Conservation (phyloP, 1,140 invertebrate genomes). For the Calycopis cecrops region DNA sequence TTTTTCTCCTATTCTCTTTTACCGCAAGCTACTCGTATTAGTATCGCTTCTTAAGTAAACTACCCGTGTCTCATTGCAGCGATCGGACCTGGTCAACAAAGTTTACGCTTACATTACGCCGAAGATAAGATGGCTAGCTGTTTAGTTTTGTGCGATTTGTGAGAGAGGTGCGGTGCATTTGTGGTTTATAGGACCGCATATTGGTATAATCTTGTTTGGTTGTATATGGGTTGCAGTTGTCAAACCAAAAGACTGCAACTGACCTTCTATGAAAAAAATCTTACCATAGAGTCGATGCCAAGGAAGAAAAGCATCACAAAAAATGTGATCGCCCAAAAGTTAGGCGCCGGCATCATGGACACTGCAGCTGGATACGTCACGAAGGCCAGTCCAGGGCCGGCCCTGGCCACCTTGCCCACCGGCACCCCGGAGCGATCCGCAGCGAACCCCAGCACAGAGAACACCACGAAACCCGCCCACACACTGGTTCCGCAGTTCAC, state of each 20-base stretch:
- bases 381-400: slow-evolving; percentile 93
- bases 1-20: too few species aligned
- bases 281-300: slow-evolving; percentile 93
- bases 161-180: too few species aligned
- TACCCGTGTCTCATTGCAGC: too few species aligned
- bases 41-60: too few species aligned
- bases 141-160: too few species aligned
- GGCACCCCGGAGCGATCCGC: slow-evolving; percentile 84
- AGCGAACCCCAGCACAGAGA: slow-evolving; percentile 96
- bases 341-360: slow-evolving; percentile 88
- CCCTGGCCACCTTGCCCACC: slow-evolving; percentile 90
- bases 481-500: slow-evolving; percentile 93
- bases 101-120: too few species aligned
- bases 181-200: not conserved
- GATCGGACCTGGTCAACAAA: too few species aligned
- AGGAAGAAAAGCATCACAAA: slow-evolving; percentile 96
- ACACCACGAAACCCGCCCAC: slow-evolving; percentile 95
- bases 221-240: not conserved
- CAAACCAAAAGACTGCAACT: not conserved
- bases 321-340: slow-evolving; percentile 93
- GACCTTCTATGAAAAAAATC: slow-evolving; percentile 38
- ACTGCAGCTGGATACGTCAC: slow-evolving; percentile 95
- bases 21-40: too few species aligned
- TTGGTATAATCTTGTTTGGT: too few species aligned
- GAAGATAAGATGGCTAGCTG: too few species aligned